phyloP scores from a whole-genome alignment of 2,888 invertebrate genomes.

The Pteria penguin region DNA sequence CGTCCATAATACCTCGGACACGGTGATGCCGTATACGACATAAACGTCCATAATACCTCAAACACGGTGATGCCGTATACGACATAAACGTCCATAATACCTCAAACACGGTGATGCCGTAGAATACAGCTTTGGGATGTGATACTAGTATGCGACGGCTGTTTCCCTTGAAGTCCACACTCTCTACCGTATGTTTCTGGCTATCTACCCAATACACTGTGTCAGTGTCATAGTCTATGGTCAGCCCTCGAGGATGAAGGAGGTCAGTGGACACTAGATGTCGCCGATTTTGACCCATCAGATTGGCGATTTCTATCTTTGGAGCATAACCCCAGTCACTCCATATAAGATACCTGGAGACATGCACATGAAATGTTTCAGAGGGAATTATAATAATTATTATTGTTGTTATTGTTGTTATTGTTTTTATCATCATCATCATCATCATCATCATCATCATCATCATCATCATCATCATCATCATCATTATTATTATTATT shows the following conservation, averaged over 20 bases:
- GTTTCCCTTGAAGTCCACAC: slow-evolving; percentile 88
- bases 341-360: slow-evolving; percentile 73
- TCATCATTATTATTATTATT: slow-evolving; percentile 1
- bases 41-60: no score
- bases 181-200: slow-evolving; percentile 89
- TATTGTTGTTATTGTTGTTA: background rate
- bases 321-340: slow-evolving; percentile 71
- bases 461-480: slow-evolving; percentile 20
- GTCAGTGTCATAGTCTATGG: slow-evolving; percentile 86
- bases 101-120: slow-evolving; percentile 69
- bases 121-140: slow-evolving; percentile 65
- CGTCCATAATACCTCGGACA: no score
- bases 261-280: slow-evolving; percentile 61
- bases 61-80: no score
- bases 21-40: no score
- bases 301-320: slow-evolving; percentile 71
- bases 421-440: slow-evolving; percentile 1
- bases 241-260: slow-evolving; percentile 83
- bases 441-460: slow-evolving; percentile 23
- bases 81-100: no score
- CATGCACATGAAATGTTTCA: background rate
- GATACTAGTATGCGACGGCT: slow-evolving; percentile 81
- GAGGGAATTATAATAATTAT: background rate
- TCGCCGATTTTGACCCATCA: slow-evolving; percentile 69
- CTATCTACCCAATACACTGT: slow-evolving; percentile 93